Evolutionary conservation across 2,888 invertebrate species (phyloP).

Genomic region (Helleia helle): DNA sequence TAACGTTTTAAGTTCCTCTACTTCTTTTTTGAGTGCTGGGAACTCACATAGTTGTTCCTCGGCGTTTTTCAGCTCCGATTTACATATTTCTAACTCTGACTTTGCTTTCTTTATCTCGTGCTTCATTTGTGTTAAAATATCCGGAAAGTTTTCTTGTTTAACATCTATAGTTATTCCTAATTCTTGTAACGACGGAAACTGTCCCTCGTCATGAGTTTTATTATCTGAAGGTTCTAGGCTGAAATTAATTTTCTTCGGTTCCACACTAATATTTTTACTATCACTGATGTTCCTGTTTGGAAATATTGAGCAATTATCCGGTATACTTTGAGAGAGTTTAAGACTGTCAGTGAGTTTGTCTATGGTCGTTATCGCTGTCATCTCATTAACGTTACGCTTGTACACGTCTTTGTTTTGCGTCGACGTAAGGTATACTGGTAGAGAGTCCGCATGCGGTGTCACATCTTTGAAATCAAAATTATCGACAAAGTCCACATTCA

Average conservation of each 20-base stretch:
- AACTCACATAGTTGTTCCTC: conserved; percentile 71
- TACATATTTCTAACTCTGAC: conserved; percentile 67
- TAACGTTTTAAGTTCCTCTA: conserved; percentile 58
- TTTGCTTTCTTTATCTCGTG: conserved; percentile 73
- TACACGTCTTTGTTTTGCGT: conserved; percentile 52
- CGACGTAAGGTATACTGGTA: conserved; percentile 55
- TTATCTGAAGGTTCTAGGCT: conserved; percentile 53
- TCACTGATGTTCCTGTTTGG: conserved; percentile 58
- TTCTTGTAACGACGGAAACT: conserved; percentile 67
- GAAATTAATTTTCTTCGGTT: conserved; percentile 64
- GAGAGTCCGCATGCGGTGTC: conserved; percentile 53
- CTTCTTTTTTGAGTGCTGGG: conserved; percentile 60
- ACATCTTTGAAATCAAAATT: conserved; percentile 39
- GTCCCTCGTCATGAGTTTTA: conserved; percentile 44
- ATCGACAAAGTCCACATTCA: conserved; percentile 46
- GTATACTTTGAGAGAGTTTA: conserved; percentile 45
- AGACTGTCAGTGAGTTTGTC: conserved; percentile 34
- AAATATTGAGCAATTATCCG: conserved; percentile 64
- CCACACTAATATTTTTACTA: conserved; percentile 48
- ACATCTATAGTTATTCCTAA: conserved; percentile 65
- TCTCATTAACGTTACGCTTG: conserved; percentile 62
- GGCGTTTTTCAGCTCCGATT: conserved; percentile 66
- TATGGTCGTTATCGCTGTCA: conserved; percentile 43
- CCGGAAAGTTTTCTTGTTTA: conserved; percentile 57
- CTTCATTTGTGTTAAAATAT: conserved; percentile 57